Conservation (phyloP, 2,797 vertebrate species). For the Nannoperca obscura region DNA sequence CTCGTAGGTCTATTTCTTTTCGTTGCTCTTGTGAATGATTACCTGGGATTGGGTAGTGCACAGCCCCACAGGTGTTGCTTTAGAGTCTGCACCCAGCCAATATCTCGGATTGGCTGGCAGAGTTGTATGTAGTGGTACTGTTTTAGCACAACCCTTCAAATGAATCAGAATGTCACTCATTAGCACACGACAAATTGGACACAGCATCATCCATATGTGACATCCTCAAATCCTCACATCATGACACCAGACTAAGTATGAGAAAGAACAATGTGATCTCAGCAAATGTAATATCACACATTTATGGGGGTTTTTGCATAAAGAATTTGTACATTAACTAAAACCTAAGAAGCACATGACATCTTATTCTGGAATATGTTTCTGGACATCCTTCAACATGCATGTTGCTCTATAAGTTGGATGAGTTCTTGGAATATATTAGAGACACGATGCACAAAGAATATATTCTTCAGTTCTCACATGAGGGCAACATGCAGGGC, state of each 20-base stretch:
- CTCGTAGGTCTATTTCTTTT: constrained; percentile 38
- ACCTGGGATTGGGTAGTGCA: constrained; percentile 87
- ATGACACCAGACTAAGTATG: constrained; percentile 46
- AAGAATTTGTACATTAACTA: constrained; percentile 33
- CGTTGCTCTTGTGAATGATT: constrained; percentile 65
- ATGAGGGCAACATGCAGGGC: constrained; percentile 73
- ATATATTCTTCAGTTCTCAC: constrained; percentile 80
- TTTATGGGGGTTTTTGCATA: constrained; percentile 19
- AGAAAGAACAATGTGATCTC: constrained; percentile 54
- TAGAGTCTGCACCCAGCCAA: constrained; percentile 90
- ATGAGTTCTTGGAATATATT: constrained; percentile 80
- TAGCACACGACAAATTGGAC: constrained; percentile 78
- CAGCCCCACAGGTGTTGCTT: constrained; percentile 91
- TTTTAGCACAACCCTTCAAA: constrained; percentile 90
- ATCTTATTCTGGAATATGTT: constrained; percentile 75
- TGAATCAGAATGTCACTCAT: constrained; percentile 87
- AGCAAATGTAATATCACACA: constrained; percentile 55
- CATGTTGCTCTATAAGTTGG: constrained; percentile 66
- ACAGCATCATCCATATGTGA: constrained; percentile 74
- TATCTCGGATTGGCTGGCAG: constrained; percentile 90
- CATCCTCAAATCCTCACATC: constrained; percentile 49
- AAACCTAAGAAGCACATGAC: constrained; percentile 66
- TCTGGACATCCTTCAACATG: constrained; percentile 72
- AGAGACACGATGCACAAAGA: constrained; percentile 69
- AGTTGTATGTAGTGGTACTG: constrained; percentile 91